Evolutionary conservation across 2,113 vertebrate species (phyloP).

Genomic region (Gorilla gorilla): DNA sequence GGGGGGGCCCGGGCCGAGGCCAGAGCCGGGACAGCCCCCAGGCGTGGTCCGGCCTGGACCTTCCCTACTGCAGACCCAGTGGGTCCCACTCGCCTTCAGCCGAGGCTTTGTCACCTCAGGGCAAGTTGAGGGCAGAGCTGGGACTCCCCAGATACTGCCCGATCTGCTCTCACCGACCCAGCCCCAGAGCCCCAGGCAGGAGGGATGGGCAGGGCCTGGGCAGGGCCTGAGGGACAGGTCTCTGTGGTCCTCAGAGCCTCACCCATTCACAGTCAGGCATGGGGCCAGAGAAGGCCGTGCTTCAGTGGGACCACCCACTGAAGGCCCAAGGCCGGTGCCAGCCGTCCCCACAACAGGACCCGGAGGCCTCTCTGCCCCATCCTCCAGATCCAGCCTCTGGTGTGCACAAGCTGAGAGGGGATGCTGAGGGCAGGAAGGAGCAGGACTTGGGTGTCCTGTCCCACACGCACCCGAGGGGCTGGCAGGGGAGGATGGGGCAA

Average conservation of each 20-base stretch:
- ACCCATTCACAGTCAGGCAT: rapidly evolving
- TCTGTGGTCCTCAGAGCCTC: neutral
- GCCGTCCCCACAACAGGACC: neutral
- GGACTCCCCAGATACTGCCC: rapidly evolving
- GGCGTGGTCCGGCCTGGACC: rapidly evolving
- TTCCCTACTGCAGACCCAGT: neutral
- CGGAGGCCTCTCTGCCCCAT: too few relatives aligned
- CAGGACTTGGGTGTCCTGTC: rapidly evolving
- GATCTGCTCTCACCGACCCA: rapidly evolving
- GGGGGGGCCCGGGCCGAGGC: rapidly evolving
- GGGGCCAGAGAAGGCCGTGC: neutral
- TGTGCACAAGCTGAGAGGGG: rapidly evolving
- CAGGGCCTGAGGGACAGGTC: neutral
- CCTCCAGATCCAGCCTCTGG: neutral
- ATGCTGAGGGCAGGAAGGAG: rapidly evolving
- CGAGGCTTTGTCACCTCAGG: neutral
- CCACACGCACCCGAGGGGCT: neutral
- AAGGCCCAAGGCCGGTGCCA: neutral
- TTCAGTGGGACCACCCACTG: neutral
- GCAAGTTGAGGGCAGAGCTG: neutral
- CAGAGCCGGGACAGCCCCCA: too few relatives aligned
- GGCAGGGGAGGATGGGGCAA: neutral
- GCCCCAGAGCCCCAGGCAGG: too few relatives aligned
- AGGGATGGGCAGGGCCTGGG: neutral
- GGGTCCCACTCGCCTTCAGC: neutral